Evolutionary conservation across 2,888 invertebrate species (phyloP), one percentile per base, ranked within the genome.

Genomic region (Euphydryas editha): DNA sequence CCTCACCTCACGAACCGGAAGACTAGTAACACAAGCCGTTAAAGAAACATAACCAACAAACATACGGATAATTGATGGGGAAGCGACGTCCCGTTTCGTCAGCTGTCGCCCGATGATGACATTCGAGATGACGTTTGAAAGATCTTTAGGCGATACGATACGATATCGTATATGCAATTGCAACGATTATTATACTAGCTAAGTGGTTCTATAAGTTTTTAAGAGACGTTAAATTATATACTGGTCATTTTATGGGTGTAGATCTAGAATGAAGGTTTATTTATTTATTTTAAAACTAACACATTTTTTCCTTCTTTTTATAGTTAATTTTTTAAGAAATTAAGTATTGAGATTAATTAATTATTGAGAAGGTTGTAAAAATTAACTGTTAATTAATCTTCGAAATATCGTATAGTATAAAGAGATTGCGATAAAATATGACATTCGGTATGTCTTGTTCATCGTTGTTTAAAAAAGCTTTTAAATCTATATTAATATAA

Each of bases 71-170:
- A 83, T 82, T 83, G 83, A 85, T 82, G 83, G 80, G 82, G 83
- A 78, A 75, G 76, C 79, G 83, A 85, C 81, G 78, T 78, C 75
- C 77, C 83, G 72, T 84, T 84, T 84, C 84, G 77, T 82, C 84
- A 82, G 81, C 81, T 81, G 82, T 81, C 81, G 64, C 65, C 72
- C 61, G 62, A 73, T 70, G 83, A 81, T 83, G 84, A 84, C 82
- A 80, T 82, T 76, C 66, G 76, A 80, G 78, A 80, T 81, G 82
- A 79, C 73, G 75, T 76, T 73, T 67, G 46, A 54, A 65, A 67
- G 17, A 21, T 17, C 57, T 73, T 78, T 75, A 73, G 21, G 42
- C 24, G 1, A n/a, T 18, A 67, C 70, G 75, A 72, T 39, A 49
- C 69, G 67, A 73, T 59, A 51, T 62, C 67, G 70, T 39, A 47